A percentile compares a stretch with the other conserved stretches of the same genome.
These are phyloP conservation scores for Pandemis heparana DNA, from an alignment of 2,888 invertebrate species.

Conservation along the genomic window DNA sequence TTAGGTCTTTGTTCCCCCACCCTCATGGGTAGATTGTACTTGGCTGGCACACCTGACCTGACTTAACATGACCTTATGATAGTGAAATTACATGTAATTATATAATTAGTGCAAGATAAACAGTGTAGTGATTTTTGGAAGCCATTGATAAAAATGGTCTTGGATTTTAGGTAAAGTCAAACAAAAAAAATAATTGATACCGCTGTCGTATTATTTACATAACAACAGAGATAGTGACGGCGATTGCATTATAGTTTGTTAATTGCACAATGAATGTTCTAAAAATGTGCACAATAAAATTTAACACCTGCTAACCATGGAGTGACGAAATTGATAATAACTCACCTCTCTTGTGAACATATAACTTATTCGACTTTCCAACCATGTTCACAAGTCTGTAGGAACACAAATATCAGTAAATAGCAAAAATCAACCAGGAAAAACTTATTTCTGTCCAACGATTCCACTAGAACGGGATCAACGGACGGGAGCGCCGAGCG, in stretches of 20 bases:
- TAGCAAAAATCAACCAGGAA: slow-evolving; percentile 1
- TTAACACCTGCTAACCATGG: neutral
- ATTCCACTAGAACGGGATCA: neutral
- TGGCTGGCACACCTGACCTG: too few relatives aligned
- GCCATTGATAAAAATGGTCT: too few relatives aligned
- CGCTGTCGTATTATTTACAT: neutral
- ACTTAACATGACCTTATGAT: too few relatives aligned
- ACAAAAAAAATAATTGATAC: too few relatives aligned
- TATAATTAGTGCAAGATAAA: too few relatives aligned
- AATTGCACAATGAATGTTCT: neutral
- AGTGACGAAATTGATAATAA: neutral
- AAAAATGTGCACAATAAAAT: neutral
- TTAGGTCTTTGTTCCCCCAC: too few relatives aligned
- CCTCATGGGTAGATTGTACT: too few relatives aligned
- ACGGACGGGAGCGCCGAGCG: slow-evolving; percentile 16
- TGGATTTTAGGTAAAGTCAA: too few relatives aligned
- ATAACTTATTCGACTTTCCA: slow-evolving; percentile 76
- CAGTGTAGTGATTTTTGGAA: too few relatives aligned
- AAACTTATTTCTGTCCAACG: neutral
- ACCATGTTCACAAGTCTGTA: slow-evolving; percentile 66
- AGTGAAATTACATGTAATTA: too few relatives aligned
- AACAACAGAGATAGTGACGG: neutral
- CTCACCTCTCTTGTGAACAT: slow-evolving; percentile 82
- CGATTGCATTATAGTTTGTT: neutral
- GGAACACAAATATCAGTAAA: neutral